These are phyloP conservation scores for Varanus komodoensis DNA, from an alignment of 2,113 vertebrate genomes.

Conservation along the genomic window DNA sequence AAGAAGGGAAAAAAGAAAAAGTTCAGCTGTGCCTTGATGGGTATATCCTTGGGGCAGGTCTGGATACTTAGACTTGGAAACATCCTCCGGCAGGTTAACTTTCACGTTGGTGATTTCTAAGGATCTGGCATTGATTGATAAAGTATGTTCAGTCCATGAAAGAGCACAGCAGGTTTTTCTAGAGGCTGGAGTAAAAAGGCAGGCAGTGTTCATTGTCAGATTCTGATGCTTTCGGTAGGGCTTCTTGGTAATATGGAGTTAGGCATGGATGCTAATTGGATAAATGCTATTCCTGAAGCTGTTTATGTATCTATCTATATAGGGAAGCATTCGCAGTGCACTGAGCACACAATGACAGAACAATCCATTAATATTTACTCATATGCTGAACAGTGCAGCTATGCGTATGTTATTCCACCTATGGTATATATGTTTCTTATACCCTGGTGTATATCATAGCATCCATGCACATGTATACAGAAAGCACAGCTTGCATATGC, in stretches of 20 bases:
- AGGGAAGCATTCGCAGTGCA: neutral
- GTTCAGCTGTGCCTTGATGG: neutral
- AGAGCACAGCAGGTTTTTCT: neutral
- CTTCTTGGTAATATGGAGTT: neutral
- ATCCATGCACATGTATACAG: neutral
- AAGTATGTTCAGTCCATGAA: neutral
- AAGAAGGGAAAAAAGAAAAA: neutral
- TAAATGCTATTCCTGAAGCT: neutral
- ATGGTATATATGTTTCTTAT: neutral
- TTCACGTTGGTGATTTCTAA: neutral
- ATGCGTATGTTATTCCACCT: neutral
- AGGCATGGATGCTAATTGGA: neutral
- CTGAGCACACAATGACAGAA: neutral
- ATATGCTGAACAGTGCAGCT: neutral
- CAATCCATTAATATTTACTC: neutral
- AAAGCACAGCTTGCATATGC: neutral
- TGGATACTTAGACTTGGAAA: neutral
- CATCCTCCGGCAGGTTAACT: neutral
- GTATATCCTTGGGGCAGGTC: neutral
- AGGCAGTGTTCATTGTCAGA: neutral
- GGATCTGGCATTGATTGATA: neutral
- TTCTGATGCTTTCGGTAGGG: neutral
- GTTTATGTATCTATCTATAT: neutral
- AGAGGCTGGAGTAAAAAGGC: neutral
- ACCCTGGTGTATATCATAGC: rapidly evolving